These are phyloP conservation scores for Phrixothrix hirtus DNA, from an alignment of 2,888 invertebrate species.

Conservation along the genomic window DNA sequence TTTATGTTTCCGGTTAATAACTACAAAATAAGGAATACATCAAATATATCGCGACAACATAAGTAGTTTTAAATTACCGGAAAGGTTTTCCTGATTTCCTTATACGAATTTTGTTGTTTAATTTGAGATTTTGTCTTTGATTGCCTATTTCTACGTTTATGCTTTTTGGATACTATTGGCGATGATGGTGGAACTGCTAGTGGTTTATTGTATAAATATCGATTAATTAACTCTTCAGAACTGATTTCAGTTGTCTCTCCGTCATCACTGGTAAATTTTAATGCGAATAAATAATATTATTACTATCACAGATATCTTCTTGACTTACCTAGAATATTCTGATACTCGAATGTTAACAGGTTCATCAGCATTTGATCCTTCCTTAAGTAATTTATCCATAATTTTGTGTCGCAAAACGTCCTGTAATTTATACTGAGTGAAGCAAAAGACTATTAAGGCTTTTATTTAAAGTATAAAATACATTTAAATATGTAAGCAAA, in stretches of 20 bases:
- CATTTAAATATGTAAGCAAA: no score
- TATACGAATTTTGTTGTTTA: conserved; percentile 49
- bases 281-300: not conserved
- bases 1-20: conserved; percentile 64
- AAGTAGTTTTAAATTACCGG: conserved; percentile 54
- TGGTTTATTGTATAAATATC: conserved; percentile 53
- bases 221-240: conserved; percentile 65
- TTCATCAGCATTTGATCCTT: conserved; percentile 87
- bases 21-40: conserved; percentile 45
- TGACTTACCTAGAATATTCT: conserved; percentile 81
- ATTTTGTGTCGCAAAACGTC: conserved; percentile 80
- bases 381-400: conserved; percentile 74
- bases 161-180: conserved; percentile 62
- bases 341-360: conserved; percentile 84
- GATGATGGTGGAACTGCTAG: conserved; percentile 71
- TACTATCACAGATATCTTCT: not conserved
- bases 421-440: conserved; percentile 55
- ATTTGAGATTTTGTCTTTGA: conserved; percentile 38
- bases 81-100: conserved; percentile 60
- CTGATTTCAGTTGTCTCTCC: conserved; percentile 76
- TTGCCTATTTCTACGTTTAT: conserved; percentile 44
- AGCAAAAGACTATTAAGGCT: no score
- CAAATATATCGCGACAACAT: not conserved
- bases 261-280: conserved; percentile 66
- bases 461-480: no score